Base-by-base conservation (phyloP, 2,113 vertebrate species). In the Tachycineta bicolor region DNA sequence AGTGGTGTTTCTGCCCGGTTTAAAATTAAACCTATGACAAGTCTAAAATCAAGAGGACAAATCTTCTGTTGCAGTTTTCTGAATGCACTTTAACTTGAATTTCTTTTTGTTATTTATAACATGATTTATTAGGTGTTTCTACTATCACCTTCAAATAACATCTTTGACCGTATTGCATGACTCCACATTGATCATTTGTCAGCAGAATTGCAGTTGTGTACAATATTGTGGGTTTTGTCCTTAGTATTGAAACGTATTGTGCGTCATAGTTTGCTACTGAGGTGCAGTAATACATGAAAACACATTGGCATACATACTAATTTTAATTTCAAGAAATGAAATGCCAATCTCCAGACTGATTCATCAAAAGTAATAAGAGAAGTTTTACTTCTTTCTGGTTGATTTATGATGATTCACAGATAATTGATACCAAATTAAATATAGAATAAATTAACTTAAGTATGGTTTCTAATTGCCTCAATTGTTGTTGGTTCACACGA, bases 121-220 rank as follows among this genome's bases (percentile, higher is more conserved):
- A 53, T 93, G 74, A 96, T 96, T 97, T 96, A 95, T 96, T 93
- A 84, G 34, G 12, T 67, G 60, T 83, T 81, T 56, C 10, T 44
- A 41, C 90, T 89, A 92, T 96, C 62, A 97, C 82, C 84, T 97
- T 95, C 81, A 96, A 87, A 93, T 89, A 94, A 82, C 92, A 94
- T 90, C 22, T 95, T 33, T 95, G 67, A 90, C 58, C 50, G 37
- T 95, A 11, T 80, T 89, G 62, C 13, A 68, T 74, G 21, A 50
- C 29, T 37, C 14, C 47, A 59, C n/a, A 94, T 92, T 13, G 29
- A 93, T 96, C 52, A 88, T 81, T 59, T 96, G 34, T 96, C 89
- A 95, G 31, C 58, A 80, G 81, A 93, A 94, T 17, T 92, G 53
- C 83, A 95, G 87, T 88, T 95, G 81, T 83, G 65, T 92, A 39